These are phyloP conservation scores for Chymomyza procnemis DNA, from an alignment of 2,888 invertebrate species.

Conservation along the genomic window DNA sequence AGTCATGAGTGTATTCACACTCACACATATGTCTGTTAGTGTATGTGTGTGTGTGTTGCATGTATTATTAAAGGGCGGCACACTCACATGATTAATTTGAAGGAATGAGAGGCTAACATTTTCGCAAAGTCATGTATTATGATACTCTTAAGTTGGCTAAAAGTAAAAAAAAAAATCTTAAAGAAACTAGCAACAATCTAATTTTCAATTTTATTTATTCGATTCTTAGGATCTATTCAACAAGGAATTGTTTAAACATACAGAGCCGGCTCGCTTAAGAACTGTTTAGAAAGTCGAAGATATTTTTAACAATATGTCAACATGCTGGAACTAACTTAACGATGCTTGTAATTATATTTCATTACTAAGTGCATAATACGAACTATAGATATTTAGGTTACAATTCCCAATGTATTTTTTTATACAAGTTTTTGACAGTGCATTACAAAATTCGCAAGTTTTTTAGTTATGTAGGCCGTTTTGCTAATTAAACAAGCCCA, in stretches of 20 bases:
- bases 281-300: too few species aligned
- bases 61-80: not conserved
- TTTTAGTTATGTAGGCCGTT: slow-evolving; percentile 57
- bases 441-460: not conserved
- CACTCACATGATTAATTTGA: slow-evolving; percentile 5
- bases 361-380: too few species aligned
- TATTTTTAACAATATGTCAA: too few species aligned
- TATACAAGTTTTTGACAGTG: too few species aligned
- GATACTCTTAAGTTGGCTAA: not conserved
- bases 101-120: not conserved
- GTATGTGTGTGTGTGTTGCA: not conserved
- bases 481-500: slow-evolving; percentile 49
- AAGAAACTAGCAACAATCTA: not conserved
- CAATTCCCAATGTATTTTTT: too few species aligned
- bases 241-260: too few species aligned
- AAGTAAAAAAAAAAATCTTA: not conserved
- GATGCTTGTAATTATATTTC: too few species aligned
- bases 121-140: not conserved
- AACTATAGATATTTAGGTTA: too few species aligned
- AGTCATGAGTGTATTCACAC: not conserved
- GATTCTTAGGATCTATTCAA: too few species aligned
- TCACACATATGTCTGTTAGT: not conserved
- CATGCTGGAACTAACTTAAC: too few species aligned
- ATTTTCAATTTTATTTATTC: too few species aligned
- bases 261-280: too few species aligned